Base-by-base conservation (phyloP, 2,113 vertebrate genomes). In the Ictidomys tridecemlineatus region DNA sequence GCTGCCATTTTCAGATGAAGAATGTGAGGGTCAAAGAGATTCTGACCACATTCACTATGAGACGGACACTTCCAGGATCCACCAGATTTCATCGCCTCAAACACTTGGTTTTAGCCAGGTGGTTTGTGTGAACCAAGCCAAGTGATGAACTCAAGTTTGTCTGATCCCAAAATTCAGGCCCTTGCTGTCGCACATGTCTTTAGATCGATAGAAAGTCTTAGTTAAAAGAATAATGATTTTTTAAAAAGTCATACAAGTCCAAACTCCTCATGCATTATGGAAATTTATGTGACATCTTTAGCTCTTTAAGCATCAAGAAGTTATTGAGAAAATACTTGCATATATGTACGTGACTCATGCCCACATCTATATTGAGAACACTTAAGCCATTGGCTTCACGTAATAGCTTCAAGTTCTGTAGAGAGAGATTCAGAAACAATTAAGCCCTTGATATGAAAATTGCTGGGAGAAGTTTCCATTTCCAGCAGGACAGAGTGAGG, bases 261-360 rank as follows among this genome's bases (percentile, higher is more conserved):
- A 83, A 56, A 18, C 39, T 89, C 22, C 45, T 67, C 30, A 45
- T 56, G 14, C 6, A 56, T 56, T 11, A 63, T 58, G 42, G 45
- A 89, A 84, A 77, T 89, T n/a, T 88, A 6, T 17, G 0, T 67
- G 69, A 28, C 39, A 34, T 56, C 70, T 3, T 69, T 42, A 58
- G 22, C 51, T 89, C 67, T 85, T 82, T 94, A 51, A 89, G 61
- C 9, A 74, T 37, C 56, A 94, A 83, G 83, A 89, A 74, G 86
- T 74, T 45, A 84, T 56, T 67, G 58, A 45, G 32, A 89, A 76
- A 51, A 70, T 73, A 67, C 39, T 65, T 80, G n/a, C 22, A 42
- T 39, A 56, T 77, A 69, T 86, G 42, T 34, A 17, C 39, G 34
- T 80, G 77, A 91, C 76, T 89, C 56, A 89, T 65, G 42, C 30